Percentiles rank a stretch among this genome's conserved stretches.
Evolutionary conservation across 1,140 invertebrate species (phyloP).

Genomic region (Drosophila athabasca): DNA sequence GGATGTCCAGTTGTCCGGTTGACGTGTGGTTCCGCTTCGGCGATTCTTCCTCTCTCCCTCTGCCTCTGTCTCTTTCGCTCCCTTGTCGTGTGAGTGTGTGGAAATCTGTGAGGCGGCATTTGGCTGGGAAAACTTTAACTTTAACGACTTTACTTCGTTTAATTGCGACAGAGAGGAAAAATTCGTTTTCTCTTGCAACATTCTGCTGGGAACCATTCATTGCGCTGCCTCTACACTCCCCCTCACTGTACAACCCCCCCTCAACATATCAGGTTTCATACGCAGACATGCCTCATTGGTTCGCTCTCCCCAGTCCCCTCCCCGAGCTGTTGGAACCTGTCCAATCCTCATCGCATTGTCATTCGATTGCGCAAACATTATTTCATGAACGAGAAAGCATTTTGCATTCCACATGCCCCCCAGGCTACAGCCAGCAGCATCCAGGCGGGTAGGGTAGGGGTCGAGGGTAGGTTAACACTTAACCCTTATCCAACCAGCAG

Average conservation of each 20-base stretch:
- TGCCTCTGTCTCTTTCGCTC: slow-evolving; percentile 12
- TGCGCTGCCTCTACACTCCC: not conserved
- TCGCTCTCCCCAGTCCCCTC: not conserved
- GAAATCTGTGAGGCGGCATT: slow-evolving; percentile 79
- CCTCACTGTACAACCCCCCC: not conserved
- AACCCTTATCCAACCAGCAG: not conserved
- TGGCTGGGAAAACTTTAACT: slow-evolving; percentile 70
- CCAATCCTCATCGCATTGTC: slow-evolving; percentile 51
- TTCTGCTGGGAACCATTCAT: slow-evolving; percentile 53
- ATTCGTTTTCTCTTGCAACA: slow-evolving; percentile 65
- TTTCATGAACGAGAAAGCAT: slow-evolving; percentile 53
- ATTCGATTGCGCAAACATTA: slow-evolving; percentile 78
- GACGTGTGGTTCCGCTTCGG: slow-evolving; percentile 77
- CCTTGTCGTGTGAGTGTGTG: slow-evolving; percentile 26
- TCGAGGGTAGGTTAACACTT: not conserved
- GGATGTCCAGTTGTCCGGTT: slow-evolving; percentile 58
- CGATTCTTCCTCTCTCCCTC: slow-evolving; percentile 32
- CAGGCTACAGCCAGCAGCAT: slow-evolving; percentile 5
- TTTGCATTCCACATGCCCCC: slow-evolving; percentile 43
- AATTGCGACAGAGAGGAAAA: slow-evolving; percentile 72
- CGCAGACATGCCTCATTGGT: slow-evolving; percentile 73
- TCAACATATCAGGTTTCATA: slow-evolving; percentile 58
- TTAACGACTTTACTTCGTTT: slow-evolving; percentile 63
- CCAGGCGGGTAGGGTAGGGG: no score
- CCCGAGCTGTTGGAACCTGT: slow-evolving; percentile 1